Evolutionary conservation across 2,888 invertebrate species (phyloP).

Genomic region (Pristionchus exspectatus): DNA sequence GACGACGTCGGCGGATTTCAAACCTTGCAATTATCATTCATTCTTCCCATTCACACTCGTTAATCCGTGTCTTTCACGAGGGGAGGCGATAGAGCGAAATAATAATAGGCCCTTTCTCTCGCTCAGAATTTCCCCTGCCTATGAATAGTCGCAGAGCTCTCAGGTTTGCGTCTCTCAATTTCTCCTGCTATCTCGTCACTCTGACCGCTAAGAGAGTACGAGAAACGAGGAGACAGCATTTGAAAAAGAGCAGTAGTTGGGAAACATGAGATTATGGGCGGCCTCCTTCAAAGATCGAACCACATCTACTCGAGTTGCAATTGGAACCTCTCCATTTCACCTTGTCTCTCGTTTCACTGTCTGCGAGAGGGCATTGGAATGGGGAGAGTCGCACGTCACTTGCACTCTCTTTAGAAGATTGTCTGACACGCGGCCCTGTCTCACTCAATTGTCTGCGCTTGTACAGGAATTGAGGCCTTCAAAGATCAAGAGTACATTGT

Average conservation of each 20-base stretch:
- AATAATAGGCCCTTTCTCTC: slow-evolving; percentile 6
- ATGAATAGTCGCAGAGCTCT: background rate
- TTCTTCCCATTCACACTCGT: background rate
- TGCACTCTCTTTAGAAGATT: background rate
- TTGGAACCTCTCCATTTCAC: background rate
- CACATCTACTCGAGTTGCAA: background rate
- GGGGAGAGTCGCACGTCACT: background rate
- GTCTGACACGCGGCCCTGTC: background rate
- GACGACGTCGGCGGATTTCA: background rate
- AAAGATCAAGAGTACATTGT: background rate
- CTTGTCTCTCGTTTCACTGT: background rate
- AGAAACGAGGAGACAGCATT: no score
- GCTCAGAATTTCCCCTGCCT: background rate
- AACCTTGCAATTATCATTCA: background rate
- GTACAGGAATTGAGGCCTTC: background rate
- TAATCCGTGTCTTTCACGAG: background rate
- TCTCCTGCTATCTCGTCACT: no score
- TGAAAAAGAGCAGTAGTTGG: background rate
- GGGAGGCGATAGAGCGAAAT: slow-evolving; percentile 24
- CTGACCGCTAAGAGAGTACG: no score
- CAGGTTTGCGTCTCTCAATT: no score
- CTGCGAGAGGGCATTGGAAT: background rate
- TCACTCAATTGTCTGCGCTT: background rate
- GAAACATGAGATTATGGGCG: slow-evolving; percentile 10
- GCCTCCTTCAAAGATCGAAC: background rate